Percentiles rank a stretch among this genome's conserved stretches.
Evolutionary conservation across 2,113 vertebrate species (phyloP).

Genomic region (Corythornis vintsioides): DNA sequence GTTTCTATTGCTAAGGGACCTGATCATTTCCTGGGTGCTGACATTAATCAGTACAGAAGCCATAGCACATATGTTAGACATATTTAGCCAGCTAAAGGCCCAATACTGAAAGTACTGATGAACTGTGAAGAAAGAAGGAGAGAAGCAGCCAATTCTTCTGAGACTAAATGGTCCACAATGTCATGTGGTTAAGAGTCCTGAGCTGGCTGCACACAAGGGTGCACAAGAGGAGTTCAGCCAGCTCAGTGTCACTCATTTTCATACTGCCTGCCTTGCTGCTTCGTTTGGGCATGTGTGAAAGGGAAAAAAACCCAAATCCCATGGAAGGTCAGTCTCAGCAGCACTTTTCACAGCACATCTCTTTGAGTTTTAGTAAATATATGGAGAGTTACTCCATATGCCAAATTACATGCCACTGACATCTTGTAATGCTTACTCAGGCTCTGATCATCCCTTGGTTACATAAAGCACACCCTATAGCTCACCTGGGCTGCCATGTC

Average conservation of each 20-base stretch:
- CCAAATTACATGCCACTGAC: background rate
- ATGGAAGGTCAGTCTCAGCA: background rate
- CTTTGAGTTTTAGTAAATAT: background rate
- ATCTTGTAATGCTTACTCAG: background rate
- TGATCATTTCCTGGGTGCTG: background rate
- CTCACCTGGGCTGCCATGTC: background rate
- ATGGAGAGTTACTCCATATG: background rate
- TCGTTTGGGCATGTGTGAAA: background rate
- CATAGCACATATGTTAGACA: background rate
- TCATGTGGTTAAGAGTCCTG: background rate
- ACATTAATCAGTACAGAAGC: background rate
- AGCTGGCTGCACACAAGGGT: background rate
- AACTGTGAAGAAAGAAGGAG: background rate
- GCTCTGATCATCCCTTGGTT: background rate
- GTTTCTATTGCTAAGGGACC: background rate
- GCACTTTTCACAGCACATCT: background rate
- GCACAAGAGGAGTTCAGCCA: background rate
- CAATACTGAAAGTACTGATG: background rate
- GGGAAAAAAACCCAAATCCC: background rate
- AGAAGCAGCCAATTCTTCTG: background rate
- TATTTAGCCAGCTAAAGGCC: background rate
- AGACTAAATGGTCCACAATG: background rate
- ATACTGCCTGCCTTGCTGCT: background rate
- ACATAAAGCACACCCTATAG: background rate
- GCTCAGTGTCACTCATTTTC: background rate